Evolutionary conservation across 1,140 invertebrate species (phyloP), one percentile per base, ranked within the genome.

Genomic region (Nilaparvata lugens): DNA sequence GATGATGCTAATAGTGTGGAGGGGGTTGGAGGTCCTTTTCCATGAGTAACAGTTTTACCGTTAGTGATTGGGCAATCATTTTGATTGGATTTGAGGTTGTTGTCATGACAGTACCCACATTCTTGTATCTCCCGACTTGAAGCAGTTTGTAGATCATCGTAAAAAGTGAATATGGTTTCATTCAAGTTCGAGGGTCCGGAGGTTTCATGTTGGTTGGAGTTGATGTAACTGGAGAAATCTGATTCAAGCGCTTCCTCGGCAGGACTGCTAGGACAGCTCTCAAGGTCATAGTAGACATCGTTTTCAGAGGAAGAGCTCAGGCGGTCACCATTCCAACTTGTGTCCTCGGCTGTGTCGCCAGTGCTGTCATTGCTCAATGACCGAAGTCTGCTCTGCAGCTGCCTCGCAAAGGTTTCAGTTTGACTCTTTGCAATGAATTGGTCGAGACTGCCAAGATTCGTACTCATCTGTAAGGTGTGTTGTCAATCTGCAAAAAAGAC

Each of bases 161-260:
- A 35, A 35, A 35, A 35, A 11, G 31, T 35, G 31, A 35, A 35
- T 11, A 2, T 35, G 7, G 2, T 11, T 35, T 11, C 31, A 11
- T 35, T 35, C 31, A 35, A 35, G 31, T 4, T 35, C 1, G 3
- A 11, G 2, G 31, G 9, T 35, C 13, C 31, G 31, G 31, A 35
- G 31, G 3, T 35, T 35, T 35, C 31, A 35, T 35, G 31, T 35
- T 35, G 31, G 13, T 2, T 35, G 9, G 31, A 18, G 9, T 48
- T 48, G 45, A 48, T 48, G 45, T 19, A 48, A 7, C 21, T 23
- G 16, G 45, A 19, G 52, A 54, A 60, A 13, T 42, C 43, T 21
- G 59, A 40, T 16, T 60, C 59, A 11, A 52, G n/a, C 13, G 52
- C 24, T 60, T 60, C 59, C 48, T 60, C 59, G 18, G 52, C 48